Evolutionary conservation across 1,140 invertebrate species (phyloP).

Genomic region (Zeugodacus cucurbitae): DNA sequence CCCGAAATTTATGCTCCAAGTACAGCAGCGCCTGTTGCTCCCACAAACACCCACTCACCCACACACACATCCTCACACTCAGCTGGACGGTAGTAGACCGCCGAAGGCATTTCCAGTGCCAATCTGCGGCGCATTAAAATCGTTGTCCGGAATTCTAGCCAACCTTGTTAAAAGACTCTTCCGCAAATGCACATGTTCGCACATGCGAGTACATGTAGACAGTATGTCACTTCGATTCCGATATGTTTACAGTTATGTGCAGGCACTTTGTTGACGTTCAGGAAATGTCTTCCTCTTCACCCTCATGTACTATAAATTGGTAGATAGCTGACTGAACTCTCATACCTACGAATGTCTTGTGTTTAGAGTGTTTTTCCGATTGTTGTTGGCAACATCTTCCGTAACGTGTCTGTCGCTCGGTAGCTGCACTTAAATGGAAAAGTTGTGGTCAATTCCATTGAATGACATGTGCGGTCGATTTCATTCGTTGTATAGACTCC

Average conservation of each 20-base stretch:
- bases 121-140: constrained; percentile 17
- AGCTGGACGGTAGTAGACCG: neutral
- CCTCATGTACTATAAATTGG: neutral
- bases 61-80: neutral
- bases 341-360: neutral
- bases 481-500: neutral
- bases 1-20: neutral
- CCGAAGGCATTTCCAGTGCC: neutral
- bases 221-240: neutral
- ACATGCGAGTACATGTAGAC: neutral
- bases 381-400: neutral
- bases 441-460: constrained; percentile 13
- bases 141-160: neutral
- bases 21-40: neutral
- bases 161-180: neutral
- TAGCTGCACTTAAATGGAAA: constrained; percentile 25
- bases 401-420: neutral
- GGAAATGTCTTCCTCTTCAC: neutral
- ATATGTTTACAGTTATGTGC: neutral
- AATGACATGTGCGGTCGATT: constrained; percentile 15
- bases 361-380: neutral
- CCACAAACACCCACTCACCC: neutral
- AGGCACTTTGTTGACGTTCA: neutral
- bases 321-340: neutral
- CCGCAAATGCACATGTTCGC: neutral